phyloP scores from a whole-genome alignment of 2,888 invertebrate species.

The Fabriciana adippe region DNA sequence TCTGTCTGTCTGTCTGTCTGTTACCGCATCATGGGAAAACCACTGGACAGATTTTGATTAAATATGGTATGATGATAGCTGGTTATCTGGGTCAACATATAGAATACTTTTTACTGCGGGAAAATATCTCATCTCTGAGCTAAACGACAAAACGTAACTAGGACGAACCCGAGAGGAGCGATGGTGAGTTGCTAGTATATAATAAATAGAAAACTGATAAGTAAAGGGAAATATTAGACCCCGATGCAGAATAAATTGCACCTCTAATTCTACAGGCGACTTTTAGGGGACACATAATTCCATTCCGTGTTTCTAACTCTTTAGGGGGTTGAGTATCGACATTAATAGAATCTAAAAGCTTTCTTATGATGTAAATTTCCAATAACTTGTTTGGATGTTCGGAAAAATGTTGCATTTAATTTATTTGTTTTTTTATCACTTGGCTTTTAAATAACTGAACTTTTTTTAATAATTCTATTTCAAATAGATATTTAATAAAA shows the following conservation, averaged over 20 bases:
- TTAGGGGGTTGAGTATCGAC: conserved; percentile 72
- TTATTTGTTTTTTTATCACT: neutral
- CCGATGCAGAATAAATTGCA: conserved; percentile 68
- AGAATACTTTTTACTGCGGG: too few relatives aligned
- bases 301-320: conserved; percentile 79
- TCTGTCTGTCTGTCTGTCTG: too few relatives aligned
- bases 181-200: too few relatives aligned
- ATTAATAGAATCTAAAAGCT: conserved; percentile 77
- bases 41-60: too few relatives aligned
- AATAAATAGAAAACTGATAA: conserved; percentile 20
- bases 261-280: conserved; percentile 74
- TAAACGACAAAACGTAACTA: too few relatives aligned
- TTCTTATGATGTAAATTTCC: conserved; percentile 63
- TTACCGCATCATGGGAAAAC: too few relatives aligned
- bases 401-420: neutral
- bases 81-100: too few relatives aligned
- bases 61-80: too few relatives aligned
- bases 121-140: too few relatives aligned
- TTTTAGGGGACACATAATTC: conserved; percentile 79
- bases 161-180: too few relatives aligned
- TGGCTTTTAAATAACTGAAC: neutral
- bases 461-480: neutral
- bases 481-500: neutral
- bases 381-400: conserved; percentile 45
- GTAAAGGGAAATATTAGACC: conserved; percentile 54